A percentile compares a stretch with the other conserved stretches of the same genome.
phyloP scores from a whole-genome alignment of 1,140 invertebrate species.

The Archivesica marissinica region DNA sequence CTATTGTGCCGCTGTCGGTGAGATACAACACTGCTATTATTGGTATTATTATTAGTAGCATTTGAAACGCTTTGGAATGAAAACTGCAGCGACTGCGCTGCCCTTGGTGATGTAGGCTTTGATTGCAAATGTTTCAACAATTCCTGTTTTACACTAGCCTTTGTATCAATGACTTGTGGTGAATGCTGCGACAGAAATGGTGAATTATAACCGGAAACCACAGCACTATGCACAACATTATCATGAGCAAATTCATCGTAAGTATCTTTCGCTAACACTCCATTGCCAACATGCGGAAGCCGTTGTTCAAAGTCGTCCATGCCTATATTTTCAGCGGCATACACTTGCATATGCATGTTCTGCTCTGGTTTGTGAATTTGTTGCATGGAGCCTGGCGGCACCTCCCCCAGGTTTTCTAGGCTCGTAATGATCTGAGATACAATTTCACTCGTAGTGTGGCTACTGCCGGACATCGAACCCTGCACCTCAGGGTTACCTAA shows the following conservation, averaged over 20 bases:
- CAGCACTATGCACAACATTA: slow-evolving; percentile 30
- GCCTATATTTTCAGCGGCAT: slow-evolving; percentile 22
- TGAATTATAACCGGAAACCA: slow-evolving; percentile 12
- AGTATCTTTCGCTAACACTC: slow-evolving; percentile 41
- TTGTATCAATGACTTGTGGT: slow-evolving; percentile 10
- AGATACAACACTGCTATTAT: background rate
- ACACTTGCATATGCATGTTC: slow-evolving; percentile 4
- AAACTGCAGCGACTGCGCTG: slow-evolving; percentile 50
- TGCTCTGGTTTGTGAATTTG: slow-evolving; percentile 35
- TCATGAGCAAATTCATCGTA: slow-evolving; percentile 57
- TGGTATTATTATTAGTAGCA: slow-evolving; percentile 3
- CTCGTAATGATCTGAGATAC: slow-evolving; percentile 71
- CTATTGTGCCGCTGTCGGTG: slow-evolving; percentile 42
- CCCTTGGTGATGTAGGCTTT: slow-evolving; percentile 54
- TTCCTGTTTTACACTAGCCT: slow-evolving; percentile 56
- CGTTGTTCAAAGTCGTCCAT: slow-evolving; percentile 19
- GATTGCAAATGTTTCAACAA: slow-evolving; percentile 55
- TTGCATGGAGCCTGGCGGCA: slow-evolving; percentile 54
- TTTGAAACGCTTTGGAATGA: slow-evolving; percentile 59
- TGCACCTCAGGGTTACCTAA: slow-evolving; percentile 3
- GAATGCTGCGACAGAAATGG: background rate
- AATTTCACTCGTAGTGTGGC: slow-evolving; percentile 49
- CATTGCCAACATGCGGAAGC: slow-evolving; percentile 14
- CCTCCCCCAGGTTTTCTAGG: slow-evolving; percentile 66
- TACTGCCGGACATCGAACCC: background rate